These are phyloP conservation scores for Lethrus apterus DNA, from an alignment of 1,140 invertebrate genomes.

Conservation along the genomic window DNA sequence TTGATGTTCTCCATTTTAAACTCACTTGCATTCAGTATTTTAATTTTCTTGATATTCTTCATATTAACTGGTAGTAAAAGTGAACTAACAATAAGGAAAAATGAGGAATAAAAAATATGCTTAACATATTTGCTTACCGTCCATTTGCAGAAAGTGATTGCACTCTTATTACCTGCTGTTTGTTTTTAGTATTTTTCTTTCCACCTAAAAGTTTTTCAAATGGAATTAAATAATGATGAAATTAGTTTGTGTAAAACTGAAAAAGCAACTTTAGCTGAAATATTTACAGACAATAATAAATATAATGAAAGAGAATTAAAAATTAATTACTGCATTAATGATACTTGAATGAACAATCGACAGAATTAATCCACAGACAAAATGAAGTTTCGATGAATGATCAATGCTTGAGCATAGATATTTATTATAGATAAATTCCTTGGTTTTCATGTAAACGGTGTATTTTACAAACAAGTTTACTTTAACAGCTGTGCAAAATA, in stretches of 20 bases:
- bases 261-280: too few relatives aligned
- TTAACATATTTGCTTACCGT: conserved; percentile 14
- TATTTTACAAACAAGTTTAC: too few relatives aligned
- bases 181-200: conserved; percentile 17
- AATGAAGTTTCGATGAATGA: too few relatives aligned
- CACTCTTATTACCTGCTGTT: conserved; percentile 48
- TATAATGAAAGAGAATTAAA: not conserved
- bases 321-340: not conserved
- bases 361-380: too few relatives aligned
- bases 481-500: too few relatives aligned
- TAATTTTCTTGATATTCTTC: conserved; percentile 60
- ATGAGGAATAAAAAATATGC: not conserved
- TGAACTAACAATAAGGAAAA: conserved; percentile 40
- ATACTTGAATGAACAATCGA: conserved; percentile 5
- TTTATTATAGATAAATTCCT: too few relatives aligned
- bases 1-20: conserved; percentile 49
- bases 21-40: conserved; percentile 60
- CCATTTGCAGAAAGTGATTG: conserved; percentile 45
- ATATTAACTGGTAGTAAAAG: conserved; percentile 61
- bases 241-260: not conserved
- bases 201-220: conserved; percentile 1
- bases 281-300: too few relatives aligned
- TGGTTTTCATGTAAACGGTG: too few relatives aligned
- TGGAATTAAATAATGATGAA: not conserved
- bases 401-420: too few relatives aligned